phyloP scores from a whole-genome alignment of 2,888 invertebrate species.

The Rotaria sp. region DNA sequence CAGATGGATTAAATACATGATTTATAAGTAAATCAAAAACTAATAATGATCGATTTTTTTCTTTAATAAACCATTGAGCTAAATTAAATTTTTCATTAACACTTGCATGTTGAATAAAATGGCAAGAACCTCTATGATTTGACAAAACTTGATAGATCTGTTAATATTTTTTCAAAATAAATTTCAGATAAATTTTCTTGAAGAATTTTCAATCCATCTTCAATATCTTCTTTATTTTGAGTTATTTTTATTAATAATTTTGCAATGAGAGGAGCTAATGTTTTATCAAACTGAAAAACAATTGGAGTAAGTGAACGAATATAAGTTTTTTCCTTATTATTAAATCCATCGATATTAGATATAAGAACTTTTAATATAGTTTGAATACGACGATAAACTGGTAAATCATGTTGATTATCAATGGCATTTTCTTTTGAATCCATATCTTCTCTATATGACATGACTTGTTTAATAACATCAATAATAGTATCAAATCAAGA shows the following conservation, averaged over 20 bases:
- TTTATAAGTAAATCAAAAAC: neutral
- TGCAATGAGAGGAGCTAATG: neutral
- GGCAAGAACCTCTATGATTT: neutral
- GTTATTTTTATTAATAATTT: neutral
- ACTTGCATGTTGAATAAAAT: neutral
- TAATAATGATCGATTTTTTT: neutral
- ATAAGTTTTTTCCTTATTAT: neutral
- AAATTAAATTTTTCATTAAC: neutral
- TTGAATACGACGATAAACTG: conserved; percentile 14
- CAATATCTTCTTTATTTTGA: neutral
- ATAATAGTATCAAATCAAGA: neutral
- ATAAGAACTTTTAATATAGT: neutral
- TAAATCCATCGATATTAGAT: neutral
- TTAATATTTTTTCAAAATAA: neutral
- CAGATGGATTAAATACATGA: neutral
- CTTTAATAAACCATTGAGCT: neutral
- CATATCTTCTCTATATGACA: neutral
- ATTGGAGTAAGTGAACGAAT: neutral
- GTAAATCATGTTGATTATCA: conserved; percentile 10
- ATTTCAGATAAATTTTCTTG: neutral
- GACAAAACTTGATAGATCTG: neutral
- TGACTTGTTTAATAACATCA: neutral
- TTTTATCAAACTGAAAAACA: neutral
- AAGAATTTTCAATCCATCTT: neutral
- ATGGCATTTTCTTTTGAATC: conserved; percentile 2